Percentiles rank a stretch among this genome's conserved stretches.
Conservation (phyloP, 2,888 invertebrate species). For the Deroplatys truncata region DNA sequence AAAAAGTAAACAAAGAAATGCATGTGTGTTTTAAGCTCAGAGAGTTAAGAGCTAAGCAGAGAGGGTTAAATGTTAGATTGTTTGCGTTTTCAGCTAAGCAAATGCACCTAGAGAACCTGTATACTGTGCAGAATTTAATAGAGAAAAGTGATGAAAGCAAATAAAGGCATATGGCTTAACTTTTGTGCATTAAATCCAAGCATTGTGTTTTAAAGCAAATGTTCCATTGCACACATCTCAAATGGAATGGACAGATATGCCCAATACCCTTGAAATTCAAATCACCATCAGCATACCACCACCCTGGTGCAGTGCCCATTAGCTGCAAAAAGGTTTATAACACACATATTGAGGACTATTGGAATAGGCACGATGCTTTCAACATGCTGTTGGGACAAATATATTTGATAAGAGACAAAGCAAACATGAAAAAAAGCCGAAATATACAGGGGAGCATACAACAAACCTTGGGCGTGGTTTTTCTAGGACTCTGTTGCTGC, state of each 20-base stretch:
- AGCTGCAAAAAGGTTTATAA: background rate
- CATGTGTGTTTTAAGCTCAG: background rate
- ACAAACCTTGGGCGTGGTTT: constrained; percentile 77
- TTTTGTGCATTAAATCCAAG: background rate
- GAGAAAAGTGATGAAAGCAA: background rate
- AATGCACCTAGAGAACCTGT: background rate
- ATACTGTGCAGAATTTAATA: background rate
- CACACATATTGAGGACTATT: background rate
- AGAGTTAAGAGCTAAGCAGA: background rate
- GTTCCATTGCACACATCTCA: background rate
- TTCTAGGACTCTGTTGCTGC: constrained; percentile 83
- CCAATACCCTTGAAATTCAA: background rate
- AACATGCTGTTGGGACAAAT: constrained; percentile 11
- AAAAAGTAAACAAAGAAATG: no score
- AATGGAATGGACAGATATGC: background rate
- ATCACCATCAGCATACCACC: background rate
- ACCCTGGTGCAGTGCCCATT: background rate
- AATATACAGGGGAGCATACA: constrained; percentile 31
- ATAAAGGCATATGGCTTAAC: background rate
- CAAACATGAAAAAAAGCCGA: background rate
- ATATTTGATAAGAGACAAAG: background rate
- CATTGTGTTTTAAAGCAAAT: background rate
- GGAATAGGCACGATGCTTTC: background rate
- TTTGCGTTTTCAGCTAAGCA: background rate
- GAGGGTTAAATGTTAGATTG: background rate